Conservation (phyloP, 2,113 vertebrate species). For the Vulpes vulpes region DNA sequence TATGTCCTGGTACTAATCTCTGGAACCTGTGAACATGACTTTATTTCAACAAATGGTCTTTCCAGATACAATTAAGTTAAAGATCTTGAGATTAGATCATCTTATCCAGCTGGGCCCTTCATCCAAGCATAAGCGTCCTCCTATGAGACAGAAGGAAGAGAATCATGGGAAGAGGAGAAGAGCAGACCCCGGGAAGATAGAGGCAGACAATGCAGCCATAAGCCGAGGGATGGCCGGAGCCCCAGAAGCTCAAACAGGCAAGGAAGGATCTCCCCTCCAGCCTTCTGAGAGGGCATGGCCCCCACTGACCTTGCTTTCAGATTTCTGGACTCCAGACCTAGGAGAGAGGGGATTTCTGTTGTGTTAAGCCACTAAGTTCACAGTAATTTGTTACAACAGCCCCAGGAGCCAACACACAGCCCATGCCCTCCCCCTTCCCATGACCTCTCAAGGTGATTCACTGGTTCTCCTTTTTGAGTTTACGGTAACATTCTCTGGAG, state of each 20-base stretch:
- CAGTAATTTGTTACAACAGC: not conserved
- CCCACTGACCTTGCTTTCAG: not conserved
- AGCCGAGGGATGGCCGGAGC: not conserved
- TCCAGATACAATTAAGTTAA: not conserved
- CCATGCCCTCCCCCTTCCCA: not conserved
- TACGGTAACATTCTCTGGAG: not conserved
- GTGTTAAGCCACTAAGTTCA: not conserved
- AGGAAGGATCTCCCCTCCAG: not conserved
- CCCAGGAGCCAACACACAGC: not conserved
- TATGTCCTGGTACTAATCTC: not conserved
- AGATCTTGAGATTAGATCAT: not conserved
- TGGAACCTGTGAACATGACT: not conserved
- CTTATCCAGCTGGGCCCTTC: not conserved
- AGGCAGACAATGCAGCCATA: not conserved
- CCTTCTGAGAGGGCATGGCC: rapidly evolving
- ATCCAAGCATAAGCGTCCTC: not conserved
- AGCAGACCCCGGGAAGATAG: not conserved
- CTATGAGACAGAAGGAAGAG: not conserved
- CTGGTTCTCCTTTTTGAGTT: not conserved
- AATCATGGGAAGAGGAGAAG: not conserved
- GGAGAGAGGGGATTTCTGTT: not conserved
- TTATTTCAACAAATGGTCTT: not conserved
- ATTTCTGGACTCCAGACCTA: not conserved
- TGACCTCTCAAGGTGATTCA: not conserved
- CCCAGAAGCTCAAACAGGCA: not conserved